Evolutionary conservation across 2,888 invertebrate genomes (phyloP), one percentile per base, ranked within the genome.

Genomic region (Linnaemya tessellans): DNA sequence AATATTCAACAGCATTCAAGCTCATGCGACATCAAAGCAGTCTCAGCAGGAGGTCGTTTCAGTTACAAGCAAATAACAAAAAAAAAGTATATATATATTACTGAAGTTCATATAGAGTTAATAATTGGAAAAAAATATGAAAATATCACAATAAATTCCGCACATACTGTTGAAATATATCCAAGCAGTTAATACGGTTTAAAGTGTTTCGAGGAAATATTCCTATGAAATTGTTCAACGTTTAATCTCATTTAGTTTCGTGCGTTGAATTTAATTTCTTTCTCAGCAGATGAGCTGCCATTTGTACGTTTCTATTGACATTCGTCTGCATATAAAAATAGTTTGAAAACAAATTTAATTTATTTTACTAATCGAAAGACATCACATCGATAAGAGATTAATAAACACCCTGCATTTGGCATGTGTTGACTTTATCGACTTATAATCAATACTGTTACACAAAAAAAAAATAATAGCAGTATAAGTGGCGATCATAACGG

Each of bases 21-120:
- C 9, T 38, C 25, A 38, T 25, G 10, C 15, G 3, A 46, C n/a
- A 49, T 60, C 41, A 60, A 60, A 60, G 25, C 75, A 49, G 56
- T 35, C 71, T 35, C 84, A 25, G 38, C 70, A 71, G 65, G 84
- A 77, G 84, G 43, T 80, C 54, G 35, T 58, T 80, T 65, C 15
- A 46, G 18, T 18, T 54, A 56, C 35, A 30, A 43, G 30, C 5
- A 15, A 1, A 22, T 30, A 9, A 35, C 11, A 11, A 74, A 11
- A 30, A 56, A 20, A 15, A 1, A 18, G 41, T 8, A 20, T 11
- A 9, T 74, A 10, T 15, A 54, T 46, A 20, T 38, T 43, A 0
- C 22, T 68, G 11, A 30, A 60, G 51, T 60, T 62, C 22, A 64
- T 46, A 54, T 22, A 46, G 22, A 54, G 74, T 81, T 68, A 74